A percentile compares a stretch with the other conserved stretches of the same genome.
phyloP scores from a whole-genome alignment of 2,888 invertebrate species.

The Carcina quercana region DNA sequence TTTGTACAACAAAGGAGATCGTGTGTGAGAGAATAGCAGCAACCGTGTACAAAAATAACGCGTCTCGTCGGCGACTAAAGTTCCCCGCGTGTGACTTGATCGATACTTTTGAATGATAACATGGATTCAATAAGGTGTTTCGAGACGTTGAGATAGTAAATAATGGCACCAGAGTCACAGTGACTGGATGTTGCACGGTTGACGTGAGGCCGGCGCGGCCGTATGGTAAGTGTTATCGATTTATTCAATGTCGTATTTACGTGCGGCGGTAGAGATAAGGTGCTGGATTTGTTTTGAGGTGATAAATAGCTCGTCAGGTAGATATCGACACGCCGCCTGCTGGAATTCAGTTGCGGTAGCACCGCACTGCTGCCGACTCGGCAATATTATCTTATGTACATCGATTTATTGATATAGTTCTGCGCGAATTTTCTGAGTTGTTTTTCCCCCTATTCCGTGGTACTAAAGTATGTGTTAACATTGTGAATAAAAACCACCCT shows the following conservation, averaged over 20 bases:
- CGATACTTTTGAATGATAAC: constrained; percentile 73
- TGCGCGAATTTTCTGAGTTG: no score
- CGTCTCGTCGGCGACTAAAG: constrained; percentile 60
- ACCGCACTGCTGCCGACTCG: no score
- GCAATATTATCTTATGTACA: no score
- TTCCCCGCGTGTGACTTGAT: constrained; percentile 67
- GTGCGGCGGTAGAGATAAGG: constrained; percentile 43
- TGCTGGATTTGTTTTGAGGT: constrained; percentile 54
- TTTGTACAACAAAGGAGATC: constrained; percentile 28
- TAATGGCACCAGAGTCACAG: constrained; percentile 35
- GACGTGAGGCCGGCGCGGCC: no score
- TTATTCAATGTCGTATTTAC: constrained; percentile 55
- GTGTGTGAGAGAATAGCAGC: constrained; percentile 52
- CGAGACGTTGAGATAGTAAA: constrained; percentile 44
- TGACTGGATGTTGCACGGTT: no score
- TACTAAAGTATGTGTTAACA: no score
- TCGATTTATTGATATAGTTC: no score
- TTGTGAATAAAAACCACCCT: no score
- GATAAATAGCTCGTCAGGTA: constrained; percentile 44
- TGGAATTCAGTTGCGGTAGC: constrained; percentile 5
- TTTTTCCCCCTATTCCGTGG: no score
- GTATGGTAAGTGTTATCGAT: constrained; percentile 55
- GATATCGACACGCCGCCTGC: constrained; percentile 21
- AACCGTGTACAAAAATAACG: constrained; percentile 67
- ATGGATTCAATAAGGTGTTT: constrained; percentile 68